Evolutionary conservation across 2,113 vertebrate species (phyloP).

Genomic region (Proterorhinus semilunaris): DNA sequence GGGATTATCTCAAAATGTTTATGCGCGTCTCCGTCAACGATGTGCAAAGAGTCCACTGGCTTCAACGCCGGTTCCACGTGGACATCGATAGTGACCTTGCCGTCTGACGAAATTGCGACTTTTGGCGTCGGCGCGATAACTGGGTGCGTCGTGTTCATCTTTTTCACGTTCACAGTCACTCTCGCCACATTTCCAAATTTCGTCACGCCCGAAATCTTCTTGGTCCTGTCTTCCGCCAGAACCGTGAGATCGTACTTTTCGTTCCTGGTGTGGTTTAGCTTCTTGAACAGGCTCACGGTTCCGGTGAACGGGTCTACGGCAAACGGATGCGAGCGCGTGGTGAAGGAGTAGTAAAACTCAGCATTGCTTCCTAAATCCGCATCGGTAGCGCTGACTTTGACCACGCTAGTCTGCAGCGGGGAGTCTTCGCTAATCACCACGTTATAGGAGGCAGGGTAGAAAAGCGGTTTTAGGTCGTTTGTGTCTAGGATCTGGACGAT

Average conservation of each 20-base stretch:
- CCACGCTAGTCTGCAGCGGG: conserved; percentile 80
- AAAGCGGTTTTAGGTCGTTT: conserved; percentile 94
- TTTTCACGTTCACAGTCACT: conserved; percentile 81
- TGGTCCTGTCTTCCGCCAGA: conserved; percentile 90
- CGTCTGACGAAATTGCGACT: conserved; percentile 53
- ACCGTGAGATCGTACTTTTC: conserved; percentile 85
- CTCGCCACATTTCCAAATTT: conserved; percentile 87
- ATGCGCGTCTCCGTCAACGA: conserved; percentile 85
- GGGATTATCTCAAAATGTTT: conserved; percentile 84
- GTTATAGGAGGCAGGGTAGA: conserved; percentile 91
- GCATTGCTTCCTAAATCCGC: conserved; percentile 91
- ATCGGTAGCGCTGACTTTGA: conserved; percentile 88
- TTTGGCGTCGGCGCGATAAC: conserved; percentile 69
- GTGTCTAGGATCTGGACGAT: conserved; percentile 87
- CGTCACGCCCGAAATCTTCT: conserved; percentile 85
- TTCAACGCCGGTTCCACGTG: conserved; percentile 76
- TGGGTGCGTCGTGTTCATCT: conserved; percentile 72
- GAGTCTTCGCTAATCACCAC: conserved; percentile 83
- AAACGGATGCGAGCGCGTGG: conserved; percentile 80
- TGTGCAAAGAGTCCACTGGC: conserved; percentile 77
- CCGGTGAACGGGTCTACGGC: conserved; percentile 88
- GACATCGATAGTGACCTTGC: conserved; percentile 77
- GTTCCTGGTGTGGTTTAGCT: conserved; percentile 80
- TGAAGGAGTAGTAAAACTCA: conserved; percentile 89
- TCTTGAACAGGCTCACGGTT: conserved; percentile 79